Conservation (phyloP, 2,113 vertebrate species). For the Chascanopsetta lugubris region DNA sequence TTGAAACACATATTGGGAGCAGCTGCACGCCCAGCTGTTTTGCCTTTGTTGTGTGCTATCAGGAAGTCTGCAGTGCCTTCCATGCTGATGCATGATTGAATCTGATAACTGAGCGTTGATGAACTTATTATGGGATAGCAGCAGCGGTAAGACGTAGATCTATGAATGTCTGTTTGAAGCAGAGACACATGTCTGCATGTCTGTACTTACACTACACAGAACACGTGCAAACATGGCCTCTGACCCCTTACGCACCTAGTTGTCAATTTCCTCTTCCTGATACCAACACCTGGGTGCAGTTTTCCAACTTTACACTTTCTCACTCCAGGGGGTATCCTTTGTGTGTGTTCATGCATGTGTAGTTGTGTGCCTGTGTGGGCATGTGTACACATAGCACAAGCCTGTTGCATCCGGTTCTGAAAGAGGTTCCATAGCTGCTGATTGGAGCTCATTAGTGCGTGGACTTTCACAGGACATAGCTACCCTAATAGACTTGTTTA, state of each 20-base stretch:
- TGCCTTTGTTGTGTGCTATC: constrained; percentile 54
- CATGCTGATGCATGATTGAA: constrained; percentile 14
- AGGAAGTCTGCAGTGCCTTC: constrained; percentile 44
- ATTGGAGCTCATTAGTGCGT: constrained; percentile 36
- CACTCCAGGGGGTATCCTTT: constrained; percentile 16
- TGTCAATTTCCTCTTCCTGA: constrained; percentile 62
- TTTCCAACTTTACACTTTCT: constrained; percentile 63
- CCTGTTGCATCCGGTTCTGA: constrained; percentile 23
- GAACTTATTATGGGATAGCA: not conserved
- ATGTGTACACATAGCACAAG: not conserved
- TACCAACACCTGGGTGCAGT: constrained; percentile 65
- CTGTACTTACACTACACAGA: not conserved
- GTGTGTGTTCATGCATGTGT: not conserved
- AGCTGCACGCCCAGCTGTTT: constrained; percentile 65
- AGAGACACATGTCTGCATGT: not conserved
- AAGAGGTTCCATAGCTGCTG: constrained; percentile 9
- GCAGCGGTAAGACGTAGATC: not conserved
- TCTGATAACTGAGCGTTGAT: not conserved
- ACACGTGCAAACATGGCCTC: constrained; percentile 49
- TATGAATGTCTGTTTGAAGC: not conserved
- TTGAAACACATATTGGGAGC: constrained; percentile 70
- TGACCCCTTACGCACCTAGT: constrained; percentile 52
- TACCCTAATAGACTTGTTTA: not conserved
- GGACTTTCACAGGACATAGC: not conserved
- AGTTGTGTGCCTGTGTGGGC: constrained; percentile 2